Evolutionary conservation across 1,140 invertebrate species (phyloP).

Genomic region (Heliothis subflexa): DNA sequence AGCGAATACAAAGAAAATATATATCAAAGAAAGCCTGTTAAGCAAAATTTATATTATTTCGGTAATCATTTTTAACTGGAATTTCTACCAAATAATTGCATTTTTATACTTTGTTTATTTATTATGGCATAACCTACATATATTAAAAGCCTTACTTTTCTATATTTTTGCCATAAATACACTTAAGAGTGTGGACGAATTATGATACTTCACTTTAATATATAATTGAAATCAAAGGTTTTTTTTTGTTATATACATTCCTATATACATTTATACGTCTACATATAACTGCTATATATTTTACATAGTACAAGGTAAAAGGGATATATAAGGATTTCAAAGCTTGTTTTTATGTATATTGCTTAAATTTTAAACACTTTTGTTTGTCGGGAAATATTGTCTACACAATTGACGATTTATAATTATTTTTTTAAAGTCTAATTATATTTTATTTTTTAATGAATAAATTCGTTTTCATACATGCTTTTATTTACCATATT

Average conservation of each 20-base stretch:
- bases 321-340: conserved; percentile 56
- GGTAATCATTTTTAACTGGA: neutral
- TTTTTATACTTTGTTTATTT: neutral
- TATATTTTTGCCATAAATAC: conserved; percentile 60
- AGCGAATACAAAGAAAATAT: neutral
- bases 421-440: conserved; percentile 52
- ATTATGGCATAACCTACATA: neutral
- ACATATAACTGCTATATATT: conserved; percentile 51
- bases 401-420: conserved; percentile 77
- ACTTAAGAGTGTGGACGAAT: conserved; percentile 77
- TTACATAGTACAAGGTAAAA: conserved; percentile 55
- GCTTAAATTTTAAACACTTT: conserved; percentile 51
- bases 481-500: neutral
- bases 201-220: conserved; percentile 65
- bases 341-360: conserved; percentile 48
- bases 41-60: neutral
- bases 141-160: conserved; percentile 38
- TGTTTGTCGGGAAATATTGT: conserved; percentile 67
- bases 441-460: conserved; percentile 31
- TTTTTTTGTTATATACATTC: conserved; percentile 49
- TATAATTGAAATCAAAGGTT: conserved; percentile 39
- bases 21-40: neutral
- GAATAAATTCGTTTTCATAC: neutral
- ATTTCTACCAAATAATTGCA: neutral
- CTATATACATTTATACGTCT: conserved; percentile 57